Evolutionary conservation across 2,888 invertebrate genomes (phyloP).

Genomic region (Stenolophus ochropezus): DNA sequence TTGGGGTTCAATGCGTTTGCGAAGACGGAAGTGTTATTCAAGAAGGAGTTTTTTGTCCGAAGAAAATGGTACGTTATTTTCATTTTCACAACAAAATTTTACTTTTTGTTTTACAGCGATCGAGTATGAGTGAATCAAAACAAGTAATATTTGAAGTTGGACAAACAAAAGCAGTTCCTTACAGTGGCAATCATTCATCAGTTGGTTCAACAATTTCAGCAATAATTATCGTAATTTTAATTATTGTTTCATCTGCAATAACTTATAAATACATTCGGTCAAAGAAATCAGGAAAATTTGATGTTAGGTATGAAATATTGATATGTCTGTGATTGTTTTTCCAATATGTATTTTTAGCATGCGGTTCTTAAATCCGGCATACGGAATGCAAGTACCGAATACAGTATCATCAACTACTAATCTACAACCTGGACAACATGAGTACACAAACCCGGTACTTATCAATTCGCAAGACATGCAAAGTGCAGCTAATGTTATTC

Average conservation of each 20-base stretch:
- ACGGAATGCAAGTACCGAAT: constrained; percentile 65
- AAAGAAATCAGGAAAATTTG: constrained; percentile 64
- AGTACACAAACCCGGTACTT: constrained; percentile 68
- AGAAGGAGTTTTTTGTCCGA: constrained; percentile 69
- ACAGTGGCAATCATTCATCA: constrained; percentile 26
- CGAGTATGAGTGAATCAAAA: neutral
- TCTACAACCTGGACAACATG: constrained; percentile 69
- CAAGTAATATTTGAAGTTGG: constrained; percentile 27
- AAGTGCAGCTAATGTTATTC: constrained; percentile 62
- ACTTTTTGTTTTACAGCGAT: constrained; percentile 7
- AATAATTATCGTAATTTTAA: constrained; percentile 63
- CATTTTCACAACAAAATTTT: no score
- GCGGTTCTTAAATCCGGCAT: constrained; percentile 69
- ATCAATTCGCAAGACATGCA: constrained; percentile 63
- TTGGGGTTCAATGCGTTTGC: constrained; percentile 76
- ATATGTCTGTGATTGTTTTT: neutral
- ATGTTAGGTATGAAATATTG: constrained; percentile 63
- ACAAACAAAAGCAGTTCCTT: constrained; percentile 60
- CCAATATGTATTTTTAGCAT: constrained; percentile 65
- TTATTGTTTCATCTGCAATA: constrained; percentile 61
- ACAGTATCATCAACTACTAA: constrained; percentile 62
- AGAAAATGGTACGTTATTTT: constrained; percentile 59
- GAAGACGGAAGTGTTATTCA: constrained; percentile 73
- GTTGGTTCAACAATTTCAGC: constrained; percentile 63
- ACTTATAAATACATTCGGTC: constrained; percentile 62